A percentile compares a stretch with the other conserved stretches of the same genome.
Evolutionary conservation across 2,113 vertebrate genomes (phyloP).

Genomic region (Amphilophus citrinellus): DNA sequence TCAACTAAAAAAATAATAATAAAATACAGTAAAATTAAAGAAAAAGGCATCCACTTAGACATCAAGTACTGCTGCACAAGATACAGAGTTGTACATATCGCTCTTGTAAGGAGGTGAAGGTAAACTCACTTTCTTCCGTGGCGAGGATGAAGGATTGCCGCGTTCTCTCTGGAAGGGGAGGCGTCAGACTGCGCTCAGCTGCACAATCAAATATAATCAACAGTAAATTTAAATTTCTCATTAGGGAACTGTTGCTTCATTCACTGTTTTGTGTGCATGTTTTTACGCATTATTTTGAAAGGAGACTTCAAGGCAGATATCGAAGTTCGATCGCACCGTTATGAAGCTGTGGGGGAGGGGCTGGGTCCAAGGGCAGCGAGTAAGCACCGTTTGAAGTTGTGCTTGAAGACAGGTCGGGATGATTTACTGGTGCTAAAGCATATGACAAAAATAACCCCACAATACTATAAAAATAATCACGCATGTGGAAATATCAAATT

Average conservation of each 20-base stretch:
- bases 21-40: background rate
- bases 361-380: background rate
- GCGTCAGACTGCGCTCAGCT: conserved; percentile 61
- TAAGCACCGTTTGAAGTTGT: background rate
- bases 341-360: background rate
- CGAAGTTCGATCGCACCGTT: conserved; percentile 28
- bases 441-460: background rate
- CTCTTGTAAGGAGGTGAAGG: background rate
- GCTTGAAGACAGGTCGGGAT: background rate
- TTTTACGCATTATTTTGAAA: background rate
- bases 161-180: conserved; percentile 84
- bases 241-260: background rate
- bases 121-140: conserved; percentile 79
- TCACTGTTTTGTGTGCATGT: background rate
- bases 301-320: background rate
- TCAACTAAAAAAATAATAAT: conserved; percentile 27
- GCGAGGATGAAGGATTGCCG: conserved; percentile 84
- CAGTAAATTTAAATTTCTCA: background rate
- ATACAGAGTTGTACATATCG: background rate
- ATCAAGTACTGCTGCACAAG: background rate
- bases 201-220: conserved; percentile 8
- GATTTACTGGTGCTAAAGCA: background rate
- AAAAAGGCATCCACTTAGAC: background rate
- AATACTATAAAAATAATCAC: background rate
- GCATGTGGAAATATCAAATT: background rate